Percentiles rank a stretch among this genome's conserved stretches.
Evolutionary conservation across 2,113 vertebrate species (phyloP).

Genomic region (Cavia aperea): DNA sequence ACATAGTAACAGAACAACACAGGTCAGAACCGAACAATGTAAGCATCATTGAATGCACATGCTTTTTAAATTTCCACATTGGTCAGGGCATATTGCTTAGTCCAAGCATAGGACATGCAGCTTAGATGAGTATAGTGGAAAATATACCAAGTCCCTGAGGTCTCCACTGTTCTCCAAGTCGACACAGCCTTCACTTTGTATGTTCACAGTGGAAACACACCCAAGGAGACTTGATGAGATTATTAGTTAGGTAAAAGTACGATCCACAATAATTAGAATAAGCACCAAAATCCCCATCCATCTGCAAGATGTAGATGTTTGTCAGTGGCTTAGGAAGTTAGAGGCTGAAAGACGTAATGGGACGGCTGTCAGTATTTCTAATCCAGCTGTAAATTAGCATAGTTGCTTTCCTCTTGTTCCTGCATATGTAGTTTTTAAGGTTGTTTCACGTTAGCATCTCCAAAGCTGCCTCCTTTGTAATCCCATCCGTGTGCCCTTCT

Average conservation of each 20-base stretch:
- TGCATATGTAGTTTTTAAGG: not conserved
- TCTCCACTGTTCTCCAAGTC: accelerated
- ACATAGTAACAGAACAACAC: no score
- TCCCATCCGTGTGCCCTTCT: not conserved
- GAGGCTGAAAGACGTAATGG: not conserved
- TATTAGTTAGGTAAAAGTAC: not conserved
- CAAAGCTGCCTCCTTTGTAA: not conserved
- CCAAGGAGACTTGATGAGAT: not conserved
- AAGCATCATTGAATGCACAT: no score
- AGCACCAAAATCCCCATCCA: not conserved
- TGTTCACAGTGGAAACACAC: not conserved
- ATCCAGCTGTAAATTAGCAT: not conserved
- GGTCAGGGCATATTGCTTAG: accelerated
- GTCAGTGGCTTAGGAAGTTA: not conserved
- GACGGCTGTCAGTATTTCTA: accelerated
- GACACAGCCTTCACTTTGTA: not conserved
- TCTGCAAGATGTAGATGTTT: accelerated
- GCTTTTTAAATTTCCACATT: no score
- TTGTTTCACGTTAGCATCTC: not conserved
- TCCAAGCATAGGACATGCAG: accelerated
- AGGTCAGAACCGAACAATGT: no score
- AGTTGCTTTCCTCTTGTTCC: not conserved
- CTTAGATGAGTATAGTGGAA: not conserved
- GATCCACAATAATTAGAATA: not conserved
- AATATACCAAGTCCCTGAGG: accelerated